Evolutionary conservation across 2,797 vertebrate genomes (phyloP).

Genomic region (Acrossocheilus fasciatus): DNA sequence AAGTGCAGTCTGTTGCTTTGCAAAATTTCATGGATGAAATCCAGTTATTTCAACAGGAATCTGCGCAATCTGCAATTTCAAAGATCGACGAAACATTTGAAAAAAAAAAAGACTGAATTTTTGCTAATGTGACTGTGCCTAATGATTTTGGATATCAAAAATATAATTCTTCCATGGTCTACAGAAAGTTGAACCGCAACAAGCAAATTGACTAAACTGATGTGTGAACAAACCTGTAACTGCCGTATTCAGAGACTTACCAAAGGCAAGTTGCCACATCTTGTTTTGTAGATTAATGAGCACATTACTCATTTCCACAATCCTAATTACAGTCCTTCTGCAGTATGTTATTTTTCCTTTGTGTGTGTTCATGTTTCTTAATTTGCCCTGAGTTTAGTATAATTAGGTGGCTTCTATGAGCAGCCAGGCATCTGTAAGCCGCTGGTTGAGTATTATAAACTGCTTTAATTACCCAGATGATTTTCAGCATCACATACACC

Average conservation of each 20-base stretch:
- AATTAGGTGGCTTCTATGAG: constrained; percentile 32
- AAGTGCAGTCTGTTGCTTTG: not conserved
- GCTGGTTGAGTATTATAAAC: constrained; percentile 12
- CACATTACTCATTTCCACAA: constrained; percentile 48
- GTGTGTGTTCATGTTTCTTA: constrained; percentile 38
- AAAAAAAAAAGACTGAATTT: not conserved
- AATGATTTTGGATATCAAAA: not conserved
- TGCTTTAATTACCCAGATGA: constrained; percentile 11
- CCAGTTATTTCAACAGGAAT: not conserved
- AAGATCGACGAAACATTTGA: not conserved
- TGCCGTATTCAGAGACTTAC: not conserved
- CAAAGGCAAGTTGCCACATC: constrained; percentile 9
- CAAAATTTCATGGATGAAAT: not conserved
- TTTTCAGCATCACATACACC: not conserved
- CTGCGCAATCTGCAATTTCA: not conserved
- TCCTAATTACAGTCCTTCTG: constrained; percentile 47
- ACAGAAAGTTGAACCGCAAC: not conserved
- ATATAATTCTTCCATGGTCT: not conserved
- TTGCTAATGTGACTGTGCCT: not conserved
- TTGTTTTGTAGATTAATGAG: constrained; percentile 51
- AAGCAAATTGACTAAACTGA: constrained; percentile 11
- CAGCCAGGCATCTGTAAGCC: constrained; percentile 16
- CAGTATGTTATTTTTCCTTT: constrained; percentile 31
- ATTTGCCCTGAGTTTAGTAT: constrained; percentile 30
- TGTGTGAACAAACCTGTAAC: not conserved